A percentile compares a stretch with the other conserved stretches of the same genome.
Evolutionary conservation across 2,888 invertebrate species (phyloP).

Genomic region (Zonitis immaculata): DNA sequence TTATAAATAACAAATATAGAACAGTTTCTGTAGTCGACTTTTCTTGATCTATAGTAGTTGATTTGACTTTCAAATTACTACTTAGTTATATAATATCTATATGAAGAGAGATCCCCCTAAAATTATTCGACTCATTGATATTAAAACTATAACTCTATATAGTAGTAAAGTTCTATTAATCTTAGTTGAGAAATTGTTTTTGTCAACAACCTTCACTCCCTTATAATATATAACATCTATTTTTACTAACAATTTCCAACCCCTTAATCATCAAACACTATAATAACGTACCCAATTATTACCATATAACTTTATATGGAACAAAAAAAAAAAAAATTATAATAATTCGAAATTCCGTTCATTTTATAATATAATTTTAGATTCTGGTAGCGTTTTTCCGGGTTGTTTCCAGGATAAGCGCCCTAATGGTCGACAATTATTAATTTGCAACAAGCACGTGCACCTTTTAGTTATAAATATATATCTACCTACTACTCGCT

Average conservation of each 20-base stretch:
- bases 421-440: not conserved
- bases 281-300: not conserved
- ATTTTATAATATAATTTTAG: not conserved
- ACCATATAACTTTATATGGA: not conserved
- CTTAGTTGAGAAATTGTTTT: slow-evolving; percentile 21
- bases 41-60: slow-evolving; percentile 32
- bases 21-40: slow-evolving; percentile 30
- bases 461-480: not conserved
- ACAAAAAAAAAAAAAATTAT: no score
- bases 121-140: slow-evolving; percentile 36
- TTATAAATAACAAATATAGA: slow-evolving; percentile 22
- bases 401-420: not conserved
- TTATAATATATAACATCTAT: not conserved
- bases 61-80: slow-evolving; percentile 39
- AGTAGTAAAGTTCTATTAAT: slow-evolving; percentile 34
- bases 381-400: not conserved
- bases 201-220: slow-evolving; percentile 2
- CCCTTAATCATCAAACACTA: not conserved
- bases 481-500: not conserved
- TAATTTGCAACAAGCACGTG: slow-evolving; percentile 4
- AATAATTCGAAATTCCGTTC: no score
- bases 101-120: slow-evolving; percentile 30
- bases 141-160: slow-evolving; percentile 37
- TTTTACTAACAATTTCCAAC: not conserved
- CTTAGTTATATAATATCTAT: no score